Evolutionary conservation across 1,140 invertebrate genomes (phyloP), one percentile per base, ranked within the genome.

Genomic region (Nasonia giraulti): DNA sequence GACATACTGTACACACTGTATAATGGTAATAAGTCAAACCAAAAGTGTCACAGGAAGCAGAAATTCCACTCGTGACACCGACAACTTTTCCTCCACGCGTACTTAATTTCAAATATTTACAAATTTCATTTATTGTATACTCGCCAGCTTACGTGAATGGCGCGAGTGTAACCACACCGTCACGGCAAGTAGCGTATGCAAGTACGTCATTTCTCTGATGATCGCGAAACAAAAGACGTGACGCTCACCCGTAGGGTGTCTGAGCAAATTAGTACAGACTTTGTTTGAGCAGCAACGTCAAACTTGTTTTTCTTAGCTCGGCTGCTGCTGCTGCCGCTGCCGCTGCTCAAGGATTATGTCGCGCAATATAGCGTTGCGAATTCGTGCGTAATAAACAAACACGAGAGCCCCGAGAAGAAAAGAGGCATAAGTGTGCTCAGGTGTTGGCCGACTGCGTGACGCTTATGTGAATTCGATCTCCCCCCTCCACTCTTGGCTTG

Each of bases 361-460:
- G 68, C n/a, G 68, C n/a, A 23, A 69, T 69, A 37, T 37, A 37
- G 23, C 31, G 68, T 31, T 6, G 27, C 27, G 68, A 71, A 71
- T 71, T 71, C 68, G 68, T 71, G 31, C 68, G 68, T 71, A 71
- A 71, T 71, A 27, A 71, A 27, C 10, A 71, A 71, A 71, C 12
- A 33, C 8, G 2, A 31, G 14, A 4, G 31, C 31, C 31, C 27
- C 23, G 68, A 17, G 68, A 71, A 14, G 23, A 17, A 71, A 71
- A 71, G 68, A 31, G 8, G 17, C 27, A 71, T 11, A 71, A 71
- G 68, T 71, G 31, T 71, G 31, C 23, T 71, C 68, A 71, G 68
- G 68, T 71, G 68, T 71, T 31, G 31, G 10, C 20, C 5, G 68
- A 31, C 23, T 71, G 20, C 20, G 55, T n/a, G 55, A 62, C 55